Base-by-base conservation (phyloP, 2,113 vertebrate species). In the Malaclemys terrapin region DNA sequence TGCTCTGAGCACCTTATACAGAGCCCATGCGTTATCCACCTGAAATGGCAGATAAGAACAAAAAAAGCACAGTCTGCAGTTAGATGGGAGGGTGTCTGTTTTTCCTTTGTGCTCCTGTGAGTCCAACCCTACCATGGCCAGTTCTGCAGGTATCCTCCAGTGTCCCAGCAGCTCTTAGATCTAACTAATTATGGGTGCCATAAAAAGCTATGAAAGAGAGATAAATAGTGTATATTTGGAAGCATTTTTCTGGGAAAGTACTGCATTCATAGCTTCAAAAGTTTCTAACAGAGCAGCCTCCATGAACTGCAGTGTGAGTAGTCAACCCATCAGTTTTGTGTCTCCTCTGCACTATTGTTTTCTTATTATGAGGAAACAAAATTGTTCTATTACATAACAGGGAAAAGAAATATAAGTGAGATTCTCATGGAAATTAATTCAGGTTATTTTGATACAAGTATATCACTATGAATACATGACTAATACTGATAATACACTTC, bases 111-210 rank as follows among this genome's bases (percentile, higher is more conserved):
- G 1, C 11, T 83, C 8, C 35, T 0, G 0, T 3, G 19, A 76
- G 12, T 27, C 9, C 16, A 62, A 17, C n/a, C 19, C 0, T 0
- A 20, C 5, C 16, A 5, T 35, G 56, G 11, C 10, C 0, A 0
- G 6, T 69, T 22, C 16, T n/a, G 31, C 3, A 80, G 10, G 1
- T 84, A 10, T 29, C 35, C 16, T 54, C 80, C 25, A 1, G 1
- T 14, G 85, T 57, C 62, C 76, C 0, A 0, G 29, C 19, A 54
- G 9, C 16, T 81, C 47, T 38, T 53, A 54, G 5, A 4, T 50
- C 84, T 42, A 2, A 27, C 24, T 86, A 52, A 29, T n/a, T 12
- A 80, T 52, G 81, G 31, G 10, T 47, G 13, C 47, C 54, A 83
- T 89, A 45, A 84, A 0, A 69, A 38, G 27, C 65, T 38, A 17